These are phyloP conservation scores for Malaclemys terrapin DNA, from an alignment of 2,113 vertebrate species.

Conservation along the genomic window DNA sequence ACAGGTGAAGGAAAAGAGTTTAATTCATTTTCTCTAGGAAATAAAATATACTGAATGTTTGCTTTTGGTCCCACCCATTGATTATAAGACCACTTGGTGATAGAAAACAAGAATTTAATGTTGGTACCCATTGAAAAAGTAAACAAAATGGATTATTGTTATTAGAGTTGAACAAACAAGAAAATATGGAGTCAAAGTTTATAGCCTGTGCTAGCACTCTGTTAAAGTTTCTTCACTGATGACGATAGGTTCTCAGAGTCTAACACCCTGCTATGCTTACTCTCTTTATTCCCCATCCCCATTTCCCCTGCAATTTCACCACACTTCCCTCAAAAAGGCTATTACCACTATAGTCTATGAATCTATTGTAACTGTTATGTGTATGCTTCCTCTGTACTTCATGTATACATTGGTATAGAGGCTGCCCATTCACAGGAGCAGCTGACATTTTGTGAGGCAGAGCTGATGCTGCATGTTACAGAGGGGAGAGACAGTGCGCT, in stretches of 20 bases:
- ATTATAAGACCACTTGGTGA: neutral
- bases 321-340: neutral
- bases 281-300: neutral
- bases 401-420: neutral
- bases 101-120: neutral
- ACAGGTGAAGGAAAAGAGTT: neutral
- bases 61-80: neutral
- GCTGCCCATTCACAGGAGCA: neutral
- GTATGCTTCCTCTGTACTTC: neutral
- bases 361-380: neutral
- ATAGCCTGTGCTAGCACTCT: neutral
- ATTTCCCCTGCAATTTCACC: neutral
- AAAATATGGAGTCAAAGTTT: neutral
- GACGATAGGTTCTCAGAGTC: neutral
- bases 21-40: fast-evolving
- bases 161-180: neutral
- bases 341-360: neutral
- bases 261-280: neutral
- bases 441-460: neutral
- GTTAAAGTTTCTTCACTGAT: neutral
- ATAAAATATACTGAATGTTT: neutral
- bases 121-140: neutral
- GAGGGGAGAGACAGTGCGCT: neutral
- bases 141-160: neutral
- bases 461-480: neutral